Evolutionary conservation across 2,113 vertebrate species (phyloP).

Genomic region (Brachyistius frenatus): DNA sequence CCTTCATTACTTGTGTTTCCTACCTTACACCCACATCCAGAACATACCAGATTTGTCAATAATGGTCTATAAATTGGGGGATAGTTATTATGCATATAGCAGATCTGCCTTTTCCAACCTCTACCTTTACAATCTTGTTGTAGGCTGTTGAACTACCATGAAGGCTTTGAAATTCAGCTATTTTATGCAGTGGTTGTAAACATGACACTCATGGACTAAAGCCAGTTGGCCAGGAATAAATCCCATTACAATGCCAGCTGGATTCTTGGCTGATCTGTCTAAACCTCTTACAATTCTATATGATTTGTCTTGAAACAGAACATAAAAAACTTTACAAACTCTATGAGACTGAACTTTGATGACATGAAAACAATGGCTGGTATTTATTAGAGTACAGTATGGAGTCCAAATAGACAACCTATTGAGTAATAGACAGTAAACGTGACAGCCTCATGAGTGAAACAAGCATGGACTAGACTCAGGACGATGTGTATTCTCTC

Average conservation of each 20-base stretch:
- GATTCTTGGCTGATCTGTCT: constrained; percentile 65
- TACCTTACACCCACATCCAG: not conserved
- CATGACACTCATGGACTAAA: constrained; percentile 45
- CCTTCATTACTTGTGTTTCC: not conserved
- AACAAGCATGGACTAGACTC: not conserved
- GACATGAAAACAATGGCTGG: constrained; percentile 6
- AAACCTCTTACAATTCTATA: constrained; percentile 68
- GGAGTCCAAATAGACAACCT: too few relatives aligned
- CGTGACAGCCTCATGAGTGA: not conserved
- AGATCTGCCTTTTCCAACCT: not conserved
- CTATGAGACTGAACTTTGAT: constrained; percentile 6
- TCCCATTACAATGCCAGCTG: constrained; percentile 73
- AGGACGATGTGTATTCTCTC: not conserved
- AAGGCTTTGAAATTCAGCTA: constrained; percentile 36
- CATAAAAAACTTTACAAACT: constrained; percentile 21
- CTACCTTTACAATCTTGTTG: constrained; percentile 3
- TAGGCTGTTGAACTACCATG: constrained; percentile 9
- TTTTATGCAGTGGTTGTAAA: constrained; percentile 49
- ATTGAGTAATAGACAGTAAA: too few relatives aligned
- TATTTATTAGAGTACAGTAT: not conserved
- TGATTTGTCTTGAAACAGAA: constrained; percentile 49
- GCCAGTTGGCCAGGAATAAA: constrained; percentile 69
- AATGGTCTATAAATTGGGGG: not conserved
- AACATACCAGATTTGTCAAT: not conserved
- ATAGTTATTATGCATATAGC: too few relatives aligned